These are phyloP conservation scores for Gymnocephalus cernua DNA, from an alignment of 2,113 vertebrate genomes.

Conservation along the genomic window DNA sequence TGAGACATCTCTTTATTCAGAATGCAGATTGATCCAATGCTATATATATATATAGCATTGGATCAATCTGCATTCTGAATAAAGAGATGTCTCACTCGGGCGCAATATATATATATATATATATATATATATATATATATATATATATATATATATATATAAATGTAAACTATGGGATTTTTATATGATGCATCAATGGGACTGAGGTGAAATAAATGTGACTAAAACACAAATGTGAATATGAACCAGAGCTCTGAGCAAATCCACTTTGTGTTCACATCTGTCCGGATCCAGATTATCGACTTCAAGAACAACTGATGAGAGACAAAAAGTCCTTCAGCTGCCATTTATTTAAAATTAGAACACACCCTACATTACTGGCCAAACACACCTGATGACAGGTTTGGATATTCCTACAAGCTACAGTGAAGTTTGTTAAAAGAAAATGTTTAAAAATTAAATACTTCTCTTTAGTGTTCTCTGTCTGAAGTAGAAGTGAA, in stretches of 20 bases:
- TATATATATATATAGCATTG: constrained; percentile 41
- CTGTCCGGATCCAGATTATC: background rate
- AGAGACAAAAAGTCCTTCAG: background rate
- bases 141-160: constrained; percentile 31
- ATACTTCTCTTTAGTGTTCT: too few species aligned
- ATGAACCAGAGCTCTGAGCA: constrained; percentile 10
- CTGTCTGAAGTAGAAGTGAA: too few species aligned
- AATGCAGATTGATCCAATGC: constrained; percentile 37
- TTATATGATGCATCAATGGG: constrained; percentile 40
- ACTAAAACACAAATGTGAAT: constrained; percentile 26
- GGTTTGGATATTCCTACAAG: background rate
- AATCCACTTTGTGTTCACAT: constrained; percentile 31
- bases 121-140: constrained; percentile 47
- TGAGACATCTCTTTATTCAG: constrained; percentile 35
- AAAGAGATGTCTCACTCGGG: too few species aligned
- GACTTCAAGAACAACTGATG: background rate
- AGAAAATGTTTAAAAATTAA: too few species aligned
- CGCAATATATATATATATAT: constrained; percentile 49
- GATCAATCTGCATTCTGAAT: too few species aligned
- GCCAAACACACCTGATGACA: background rate
- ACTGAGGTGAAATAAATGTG: constrained; percentile 28
- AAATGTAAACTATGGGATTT: constrained; percentile 36
- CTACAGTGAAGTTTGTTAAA: background rate
- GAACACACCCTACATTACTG: background rate
- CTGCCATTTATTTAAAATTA: background rate